Percentiles rank a stretch among this genome's conserved stretches.
phyloP scores from a whole-genome alignment of 2,797 vertebrate genomes.

The Peromyscus melanophrys region DNA sequence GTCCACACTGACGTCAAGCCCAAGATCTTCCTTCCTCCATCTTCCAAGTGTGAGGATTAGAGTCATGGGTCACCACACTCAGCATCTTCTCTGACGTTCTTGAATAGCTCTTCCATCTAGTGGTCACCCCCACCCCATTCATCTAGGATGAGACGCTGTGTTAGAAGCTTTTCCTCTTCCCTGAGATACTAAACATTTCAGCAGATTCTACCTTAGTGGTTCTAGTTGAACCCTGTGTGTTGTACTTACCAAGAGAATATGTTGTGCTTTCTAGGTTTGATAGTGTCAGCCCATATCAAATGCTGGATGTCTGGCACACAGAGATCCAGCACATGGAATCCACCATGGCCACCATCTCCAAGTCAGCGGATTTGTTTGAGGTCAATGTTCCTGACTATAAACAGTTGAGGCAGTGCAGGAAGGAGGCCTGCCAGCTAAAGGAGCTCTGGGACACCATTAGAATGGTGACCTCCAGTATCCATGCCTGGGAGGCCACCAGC shows the following conservation, averaged over 20 bases:
- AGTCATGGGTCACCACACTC: not conserved
- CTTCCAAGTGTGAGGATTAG: not conserved
- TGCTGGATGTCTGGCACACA: constrained; percentile 91
- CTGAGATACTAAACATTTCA: not conserved
- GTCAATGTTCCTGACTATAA: constrained; percentile 94
- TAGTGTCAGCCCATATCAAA: constrained; percentile 91
- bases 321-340: constrained; percentile 94
- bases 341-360: constrained; percentile 92
- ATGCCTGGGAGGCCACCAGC: constrained; percentile 93
- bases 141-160: not conserved
- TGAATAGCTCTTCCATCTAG: not conserved
- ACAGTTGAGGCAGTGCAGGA: constrained; percentile 95
- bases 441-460: constrained; percentile 96
- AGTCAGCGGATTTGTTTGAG: constrained; percentile 95
- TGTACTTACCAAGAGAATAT: constrained; percentile 48
- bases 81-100: not conserved
- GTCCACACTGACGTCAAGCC: too few species aligned
- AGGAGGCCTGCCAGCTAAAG: constrained; percentile 94
- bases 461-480: constrained; percentile 92
- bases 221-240: not conserved
- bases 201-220: not conserved
- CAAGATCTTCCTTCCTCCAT: not conserved
- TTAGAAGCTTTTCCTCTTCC: constrained; percentile 3
- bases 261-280: constrained; percentile 92
- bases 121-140: not conserved